A percentile compares a stretch with the other conserved stretches of the same genome.
These are phyloP conservation scores for Rapana venosa DNA, from an alignment of 2,888 invertebrate genomes.

Conservation along the genomic window DNA sequence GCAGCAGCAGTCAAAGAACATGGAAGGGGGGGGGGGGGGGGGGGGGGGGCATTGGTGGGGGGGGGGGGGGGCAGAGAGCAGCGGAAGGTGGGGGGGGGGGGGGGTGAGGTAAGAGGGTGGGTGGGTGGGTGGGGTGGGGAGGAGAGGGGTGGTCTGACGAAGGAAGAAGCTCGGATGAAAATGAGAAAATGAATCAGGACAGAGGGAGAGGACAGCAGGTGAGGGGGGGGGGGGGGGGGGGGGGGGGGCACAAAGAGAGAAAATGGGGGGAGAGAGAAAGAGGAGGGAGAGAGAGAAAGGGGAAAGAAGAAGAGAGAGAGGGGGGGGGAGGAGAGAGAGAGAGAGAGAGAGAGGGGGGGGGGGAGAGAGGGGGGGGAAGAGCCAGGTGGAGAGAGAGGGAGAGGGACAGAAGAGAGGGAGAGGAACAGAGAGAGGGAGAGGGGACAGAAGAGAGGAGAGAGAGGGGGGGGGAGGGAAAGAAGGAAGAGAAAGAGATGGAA, in stretches of 20 bases:
- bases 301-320: too few species aligned
- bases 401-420: not conserved
- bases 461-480: not conserved
- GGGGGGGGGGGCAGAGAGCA: not conserved
- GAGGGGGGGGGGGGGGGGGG: too few species aligned
- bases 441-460: not conserved
- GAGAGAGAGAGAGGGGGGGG: too few species aligned
- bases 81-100: not conserved
- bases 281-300: too few species aligned
- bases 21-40: not conserved
- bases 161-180: too few species aligned
- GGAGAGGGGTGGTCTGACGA: not conserved
- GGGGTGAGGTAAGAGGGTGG: not conserved
- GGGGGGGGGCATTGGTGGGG: not conserved
- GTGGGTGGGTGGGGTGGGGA: not conserved
- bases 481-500: not conserved
- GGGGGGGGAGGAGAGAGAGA: too few species aligned
- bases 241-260: too few species aligned
- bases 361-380: too few species aligned
- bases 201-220: too few species aligned
- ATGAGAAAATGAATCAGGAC: not conserved
- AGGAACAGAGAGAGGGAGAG: not conserved
- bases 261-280: too few species aligned
- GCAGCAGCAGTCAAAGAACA: too few species aligned
- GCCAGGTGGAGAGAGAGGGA: not conserved